Percentiles rank a stretch among this genome's conserved stretches.
Conservation (phyloP, 2,113 vertebrate species). For the Maccullochella peelii region DNA sequence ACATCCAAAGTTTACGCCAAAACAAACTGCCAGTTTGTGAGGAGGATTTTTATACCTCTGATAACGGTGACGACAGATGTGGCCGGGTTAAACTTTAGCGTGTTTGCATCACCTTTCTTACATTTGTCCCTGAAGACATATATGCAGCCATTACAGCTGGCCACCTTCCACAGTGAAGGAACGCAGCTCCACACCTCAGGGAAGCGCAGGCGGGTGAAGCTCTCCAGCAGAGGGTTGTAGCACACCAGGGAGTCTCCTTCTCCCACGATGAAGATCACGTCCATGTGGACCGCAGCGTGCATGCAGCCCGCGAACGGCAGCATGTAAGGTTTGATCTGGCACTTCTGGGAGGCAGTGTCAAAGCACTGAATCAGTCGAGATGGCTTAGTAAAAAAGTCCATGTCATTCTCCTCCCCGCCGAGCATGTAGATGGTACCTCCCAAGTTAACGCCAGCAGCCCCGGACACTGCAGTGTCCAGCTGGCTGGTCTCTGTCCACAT, state of each 20-base stretch:
- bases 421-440: slow-evolving; percentile 96
- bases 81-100: slow-evolving; percentile 96
- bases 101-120: slow-evolving; percentile 96
- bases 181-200: slow-evolving; percentile 96
- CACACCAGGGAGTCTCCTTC: slow-evolving; percentile 96
- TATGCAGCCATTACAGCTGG: slow-evolving; percentile 97
- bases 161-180: slow-evolving; percentile 97
- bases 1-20: slow-evolving; percentile 85
- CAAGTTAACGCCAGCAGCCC: slow-evolving; percentile 95
- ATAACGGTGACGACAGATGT: slow-evolving; percentile 96
- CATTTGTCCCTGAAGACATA: slow-evolving; percentile 97
- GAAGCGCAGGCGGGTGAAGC: slow-evolving; percentile 96
- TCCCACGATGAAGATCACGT: slow-evolving; percentile 95
- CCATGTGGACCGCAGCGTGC: slow-evolving; percentile 97
- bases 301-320: slow-evolving; percentile 96
- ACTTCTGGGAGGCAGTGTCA: slow-evolving; percentile 92
- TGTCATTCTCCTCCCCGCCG: slow-evolving; percentile 96
- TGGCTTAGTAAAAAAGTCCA: slow-evolving; percentile 99
- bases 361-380: slow-evolving; percentile 98
- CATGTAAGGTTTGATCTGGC: slow-evolving; percentile 94
- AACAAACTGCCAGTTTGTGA: slow-evolving; percentile 98
- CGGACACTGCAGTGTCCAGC: slow-evolving; percentile 94
- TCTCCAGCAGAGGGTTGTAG: slow-evolving; percentile 97
- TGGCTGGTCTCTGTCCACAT: slow-evolving; percentile 97
- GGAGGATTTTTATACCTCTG: slow-evolving; percentile 94